Evolutionary conservation across 2,888 invertebrate genomes (phyloP).

Genomic region (Onthophagus sagittarius): DNA sequence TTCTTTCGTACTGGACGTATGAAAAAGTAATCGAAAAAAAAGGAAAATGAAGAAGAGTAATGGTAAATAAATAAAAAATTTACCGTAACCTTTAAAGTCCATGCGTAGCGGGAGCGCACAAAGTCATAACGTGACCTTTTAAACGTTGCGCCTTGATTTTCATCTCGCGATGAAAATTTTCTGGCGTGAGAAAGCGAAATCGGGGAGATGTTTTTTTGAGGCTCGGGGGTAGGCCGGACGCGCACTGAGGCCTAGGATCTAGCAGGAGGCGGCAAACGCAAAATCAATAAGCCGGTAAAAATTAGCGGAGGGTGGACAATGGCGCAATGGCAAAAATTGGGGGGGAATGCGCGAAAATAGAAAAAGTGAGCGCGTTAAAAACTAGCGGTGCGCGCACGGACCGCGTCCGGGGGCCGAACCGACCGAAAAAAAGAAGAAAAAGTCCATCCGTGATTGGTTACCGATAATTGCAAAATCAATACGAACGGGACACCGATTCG

Average conservation of each 20-base stretch:
- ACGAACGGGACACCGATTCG: slow-evolving; percentile 28
- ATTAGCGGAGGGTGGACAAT: slow-evolving; percentile 50
- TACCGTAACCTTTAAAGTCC: not conserved
- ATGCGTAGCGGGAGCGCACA: not conserved
- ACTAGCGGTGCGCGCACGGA: slow-evolving; percentile 38
- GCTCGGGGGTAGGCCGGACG: not conserved
- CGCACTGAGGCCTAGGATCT: slow-evolving; percentile 8
- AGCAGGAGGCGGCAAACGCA: slow-evolving; percentile 20
- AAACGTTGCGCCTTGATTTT: not conserved
- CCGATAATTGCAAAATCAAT: slow-evolving; percentile 53
- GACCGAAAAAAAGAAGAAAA: slow-evolving; percentile 42
- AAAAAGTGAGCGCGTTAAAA: slow-evolving; percentile 43
- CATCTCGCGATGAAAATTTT: not conserved
- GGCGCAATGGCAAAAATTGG: slow-evolving; percentile 50
- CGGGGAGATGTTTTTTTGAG: not conserved
- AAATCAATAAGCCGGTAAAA: slow-evolving; percentile 50
- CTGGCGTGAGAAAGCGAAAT: slow-evolving; percentile 1
- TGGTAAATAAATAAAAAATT: not conserved
- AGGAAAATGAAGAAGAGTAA: not conserved
- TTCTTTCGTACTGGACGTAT: too few species aligned
- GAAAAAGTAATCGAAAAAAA: not conserved
- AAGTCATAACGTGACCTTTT: not conserved
- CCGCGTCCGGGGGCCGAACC: slow-evolving; percentile 34
- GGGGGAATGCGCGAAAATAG: slow-evolving; percentile 47
- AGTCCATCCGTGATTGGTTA: slow-evolving; percentile 51